Evolutionary conservation across 2,888 invertebrate genomes (phyloP).

Genomic region (Chrysopilus asiliformis): DNA sequence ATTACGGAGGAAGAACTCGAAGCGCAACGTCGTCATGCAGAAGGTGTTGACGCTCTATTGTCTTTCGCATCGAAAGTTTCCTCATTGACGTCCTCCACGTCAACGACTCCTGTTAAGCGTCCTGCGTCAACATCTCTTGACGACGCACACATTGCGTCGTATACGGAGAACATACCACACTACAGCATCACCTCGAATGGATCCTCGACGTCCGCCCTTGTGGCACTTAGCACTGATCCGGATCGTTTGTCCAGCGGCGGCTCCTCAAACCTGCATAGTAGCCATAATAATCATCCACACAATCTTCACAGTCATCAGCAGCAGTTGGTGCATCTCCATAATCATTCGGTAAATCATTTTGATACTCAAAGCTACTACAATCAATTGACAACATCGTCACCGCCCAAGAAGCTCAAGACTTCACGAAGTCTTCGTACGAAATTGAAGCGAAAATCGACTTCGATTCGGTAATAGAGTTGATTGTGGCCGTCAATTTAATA

Average conservation of each 20-base stretch:
- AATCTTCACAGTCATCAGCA: slow-evolving; percentile 14
- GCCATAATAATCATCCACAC: slow-evolving; percentile 21
- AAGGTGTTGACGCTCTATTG: slow-evolving; percentile 65
- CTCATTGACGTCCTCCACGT: slow-evolving; percentile 17
- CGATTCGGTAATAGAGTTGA: slow-evolving; percentile 27
- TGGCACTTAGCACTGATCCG: no score
- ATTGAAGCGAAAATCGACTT: slow-evolving; percentile 32
- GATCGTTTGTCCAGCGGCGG: background rate
- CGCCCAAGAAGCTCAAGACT: slow-evolving; percentile 27
- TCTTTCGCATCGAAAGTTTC: slow-evolving; percentile 55
- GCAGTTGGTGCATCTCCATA: slow-evolving; percentile 13
- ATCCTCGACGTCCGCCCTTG: background rate
- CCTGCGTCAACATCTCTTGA: slow-evolving; percentile 25
- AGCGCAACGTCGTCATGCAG: slow-evolving; percentile 57
- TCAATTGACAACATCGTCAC: slow-evolving; percentile 16
- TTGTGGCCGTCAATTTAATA: background rate
- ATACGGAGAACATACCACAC: slow-evolving; percentile 22
- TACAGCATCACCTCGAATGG: no score
- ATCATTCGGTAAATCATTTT: slow-evolving; percentile 4
- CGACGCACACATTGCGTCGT: slow-evolving; percentile 25
- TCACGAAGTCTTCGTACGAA: slow-evolving; percentile 31
- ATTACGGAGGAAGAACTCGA: slow-evolving; percentile 44
- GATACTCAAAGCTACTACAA: slow-evolving; percentile 8
- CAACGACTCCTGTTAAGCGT: slow-evolving; percentile 31
- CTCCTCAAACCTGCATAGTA: slow-evolving; percentile 16